Conservation (phyloP, 2,888 invertebrate genomes). For the Tineola bisselliella region DNA sequence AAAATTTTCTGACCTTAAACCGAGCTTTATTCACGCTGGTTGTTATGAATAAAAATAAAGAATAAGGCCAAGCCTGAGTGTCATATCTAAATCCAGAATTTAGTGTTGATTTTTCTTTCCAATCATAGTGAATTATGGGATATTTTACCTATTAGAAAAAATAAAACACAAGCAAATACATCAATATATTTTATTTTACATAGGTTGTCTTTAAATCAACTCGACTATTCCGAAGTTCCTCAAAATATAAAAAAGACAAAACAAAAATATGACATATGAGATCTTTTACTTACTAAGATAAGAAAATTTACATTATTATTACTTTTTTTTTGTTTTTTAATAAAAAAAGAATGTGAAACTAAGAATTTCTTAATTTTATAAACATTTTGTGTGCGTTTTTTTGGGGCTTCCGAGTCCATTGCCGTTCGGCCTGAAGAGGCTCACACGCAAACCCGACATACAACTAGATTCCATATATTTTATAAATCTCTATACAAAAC, state of each 20-base stretch:
- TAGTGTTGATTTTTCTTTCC: no score
- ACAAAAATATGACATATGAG: slow-evolving; percentile 67
- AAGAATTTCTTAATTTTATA: slow-evolving; percentile 36
- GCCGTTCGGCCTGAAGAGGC: background rate
- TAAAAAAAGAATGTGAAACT: slow-evolving; percentile 52
- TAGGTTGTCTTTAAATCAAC: slow-evolving; percentile 68
- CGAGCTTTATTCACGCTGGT: no score
- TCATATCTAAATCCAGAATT: no score
- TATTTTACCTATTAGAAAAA: no score
- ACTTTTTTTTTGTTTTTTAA: slow-evolving; percentile 24
- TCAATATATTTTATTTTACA: slow-evolving; percentile 69
- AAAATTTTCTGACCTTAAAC: no score
- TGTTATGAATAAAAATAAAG: no score
- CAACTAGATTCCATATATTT: background rate
- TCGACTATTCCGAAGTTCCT: slow-evolving; percentile 64
- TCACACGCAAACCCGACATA: background rate
- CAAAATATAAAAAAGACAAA: slow-evolving; percentile 69
- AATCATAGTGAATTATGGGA: no score
- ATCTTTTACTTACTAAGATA: slow-evolving; percentile 68
- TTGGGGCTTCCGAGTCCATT: background rate
- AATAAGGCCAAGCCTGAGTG: no score
- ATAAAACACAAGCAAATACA: slow-evolving; percentile 47
- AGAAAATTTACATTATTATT: slow-evolving; percentile 59
- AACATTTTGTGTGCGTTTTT: background rate
- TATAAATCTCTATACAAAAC: background rate